Evolutionary conservation across 2,797 vertebrate species (phyloP).

Genomic region (Artibeus jamaicensis): DNA sequence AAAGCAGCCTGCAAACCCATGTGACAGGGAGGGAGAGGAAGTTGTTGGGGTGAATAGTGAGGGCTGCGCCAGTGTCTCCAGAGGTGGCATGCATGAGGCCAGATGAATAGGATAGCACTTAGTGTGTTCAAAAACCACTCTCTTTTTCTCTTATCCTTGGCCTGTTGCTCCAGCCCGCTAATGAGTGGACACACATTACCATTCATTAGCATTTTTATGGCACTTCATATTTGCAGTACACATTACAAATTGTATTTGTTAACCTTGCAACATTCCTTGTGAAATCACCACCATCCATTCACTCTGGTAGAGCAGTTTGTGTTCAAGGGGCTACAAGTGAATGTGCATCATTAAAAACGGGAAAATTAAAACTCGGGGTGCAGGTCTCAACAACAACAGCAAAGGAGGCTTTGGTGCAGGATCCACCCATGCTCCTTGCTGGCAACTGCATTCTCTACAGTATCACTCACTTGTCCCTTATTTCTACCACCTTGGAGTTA

Average conservation of each 20-base stretch:
- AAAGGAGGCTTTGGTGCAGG: background rate
- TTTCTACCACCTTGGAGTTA: background rate
- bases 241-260: slow-evolving; percentile 64
- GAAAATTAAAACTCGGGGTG: background rate
- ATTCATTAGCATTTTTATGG: slow-evolving; percentile 69
- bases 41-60: slow-evolving; percentile 64
- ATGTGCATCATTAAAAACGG: background rate
- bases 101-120: slow-evolving; percentile 42
- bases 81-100: slow-evolving; percentile 26
- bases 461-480: background rate
- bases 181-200: slow-evolving; percentile 46
- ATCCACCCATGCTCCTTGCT: fast-evolving
- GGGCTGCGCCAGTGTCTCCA: slow-evolving; percentile 13
- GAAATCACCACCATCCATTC: slow-evolving; percentile 49
- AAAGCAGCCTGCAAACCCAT: slow-evolving; percentile 71
- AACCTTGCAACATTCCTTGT: slow-evolving; percentile 54
- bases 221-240: slow-evolving; percentile 61
- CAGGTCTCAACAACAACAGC: background rate
- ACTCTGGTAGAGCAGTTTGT: background rate
- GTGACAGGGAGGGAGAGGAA: slow-evolving; percentile 70
- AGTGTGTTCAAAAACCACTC: slow-evolving; percentile 57
- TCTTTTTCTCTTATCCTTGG: slow-evolving; percentile 55
- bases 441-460: fast-evolving
- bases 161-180: slow-evolving; percentile 39
- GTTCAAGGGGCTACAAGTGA: background rate